phyloP scores from a whole-genome alignment of 2,113 vertebrate species.

The Callionymus lyra region DNA sequence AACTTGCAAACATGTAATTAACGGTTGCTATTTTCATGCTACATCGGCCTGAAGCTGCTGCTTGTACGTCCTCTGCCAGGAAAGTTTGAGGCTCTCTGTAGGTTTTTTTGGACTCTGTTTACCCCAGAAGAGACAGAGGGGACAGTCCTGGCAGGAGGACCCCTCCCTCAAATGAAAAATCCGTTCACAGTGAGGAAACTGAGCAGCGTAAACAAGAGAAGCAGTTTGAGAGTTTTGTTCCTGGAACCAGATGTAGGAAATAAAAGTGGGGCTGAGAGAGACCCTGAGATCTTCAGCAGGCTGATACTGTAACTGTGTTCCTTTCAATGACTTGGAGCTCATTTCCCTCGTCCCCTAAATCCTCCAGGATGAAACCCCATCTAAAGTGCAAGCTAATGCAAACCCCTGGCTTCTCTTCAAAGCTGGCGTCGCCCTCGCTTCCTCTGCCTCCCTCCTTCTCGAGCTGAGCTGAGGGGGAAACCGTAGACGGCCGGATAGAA shows the following conservation, averaged over 20 bases:
- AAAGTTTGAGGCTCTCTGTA: conserved; percentile 43
- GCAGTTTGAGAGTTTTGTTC: too few species aligned
- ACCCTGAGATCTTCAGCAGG: too few species aligned
- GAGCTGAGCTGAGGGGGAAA: conserved; percentile 2
- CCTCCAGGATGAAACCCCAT: conserved; percentile 22
- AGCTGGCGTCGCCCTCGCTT: conserved; percentile 53
- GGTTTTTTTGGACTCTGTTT: conserved; percentile 16
- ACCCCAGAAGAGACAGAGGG: conserved; percentile 11
- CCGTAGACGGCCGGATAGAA: conserved; percentile 4
- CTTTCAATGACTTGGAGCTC: conserved; percentile 31
- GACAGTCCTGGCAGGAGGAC: conserved; percentile 11
- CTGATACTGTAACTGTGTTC: not conserved
- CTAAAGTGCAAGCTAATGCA: conserved; percentile 43
- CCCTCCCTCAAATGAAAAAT: conserved; percentile 16
- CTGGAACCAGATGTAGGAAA: too few species aligned
- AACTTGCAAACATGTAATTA: conserved; percentile 59
- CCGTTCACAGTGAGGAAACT: conserved; percentile 5
- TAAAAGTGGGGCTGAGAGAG: too few species aligned
- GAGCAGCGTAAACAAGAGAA: conserved; percentile 4
- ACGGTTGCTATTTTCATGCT: conserved; percentile 61
- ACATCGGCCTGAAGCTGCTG: conserved; percentile 34
- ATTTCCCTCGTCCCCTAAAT: conserved; percentile 33
- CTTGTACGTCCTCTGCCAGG: conserved; percentile 43
- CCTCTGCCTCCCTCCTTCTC: conserved; percentile 34
- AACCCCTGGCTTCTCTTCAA: conserved; percentile 54